Evolutionary conservation across 2,113 vertebrate genomes (phyloP).

Genomic region (Lucifuga dentata): DNA sequence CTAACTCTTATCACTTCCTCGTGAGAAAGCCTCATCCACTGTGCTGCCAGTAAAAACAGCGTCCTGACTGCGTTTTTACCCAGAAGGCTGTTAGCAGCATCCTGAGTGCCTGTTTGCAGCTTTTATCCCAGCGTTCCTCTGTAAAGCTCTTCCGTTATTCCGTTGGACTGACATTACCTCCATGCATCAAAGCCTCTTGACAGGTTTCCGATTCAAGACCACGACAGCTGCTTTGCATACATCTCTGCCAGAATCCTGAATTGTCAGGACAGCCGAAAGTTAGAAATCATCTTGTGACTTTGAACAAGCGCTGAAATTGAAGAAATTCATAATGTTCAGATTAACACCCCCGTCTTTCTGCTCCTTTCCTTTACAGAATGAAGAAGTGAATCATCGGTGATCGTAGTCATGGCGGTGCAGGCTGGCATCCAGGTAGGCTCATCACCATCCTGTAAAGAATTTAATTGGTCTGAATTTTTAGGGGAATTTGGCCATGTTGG

Average conservation of each 20-base stretch:
- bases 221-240: too few relatives aligned
- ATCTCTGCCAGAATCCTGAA: too few relatives aligned
- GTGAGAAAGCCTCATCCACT: slow-evolving; percentile 56
- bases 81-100: slow-evolving; percentile 15
- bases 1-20: slow-evolving; percentile 53
- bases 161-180: too few relatives aligned
- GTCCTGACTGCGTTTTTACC: slow-evolving; percentile 3
- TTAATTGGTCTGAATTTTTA: too few relatives aligned
- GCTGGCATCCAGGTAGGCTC: slow-evolving; percentile 77
- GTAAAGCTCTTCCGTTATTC: background rate
- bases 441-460: background rate
- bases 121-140: background rate
- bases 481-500: too few relatives aligned
- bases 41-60: slow-evolving; percentile 21
- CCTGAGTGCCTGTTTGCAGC: slow-evolving; percentile 18
- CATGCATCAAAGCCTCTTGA: too few relatives aligned
- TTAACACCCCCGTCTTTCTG: background rate
- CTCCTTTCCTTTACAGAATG: slow-evolving; percentile 65
- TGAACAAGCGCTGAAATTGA: too few relatives aligned
- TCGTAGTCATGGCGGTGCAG: slow-evolving; percentile 78
- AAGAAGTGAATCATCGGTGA: slow-evolving; percentile 64
- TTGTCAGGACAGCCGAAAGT: too few relatives aligned
- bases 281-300: too few relatives aligned
- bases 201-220: too few relatives aligned
- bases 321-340: too few relatives aligned